Conservation (phyloP, 2,888 invertebrate species). For the Pemphredon lugubris region DNA sequence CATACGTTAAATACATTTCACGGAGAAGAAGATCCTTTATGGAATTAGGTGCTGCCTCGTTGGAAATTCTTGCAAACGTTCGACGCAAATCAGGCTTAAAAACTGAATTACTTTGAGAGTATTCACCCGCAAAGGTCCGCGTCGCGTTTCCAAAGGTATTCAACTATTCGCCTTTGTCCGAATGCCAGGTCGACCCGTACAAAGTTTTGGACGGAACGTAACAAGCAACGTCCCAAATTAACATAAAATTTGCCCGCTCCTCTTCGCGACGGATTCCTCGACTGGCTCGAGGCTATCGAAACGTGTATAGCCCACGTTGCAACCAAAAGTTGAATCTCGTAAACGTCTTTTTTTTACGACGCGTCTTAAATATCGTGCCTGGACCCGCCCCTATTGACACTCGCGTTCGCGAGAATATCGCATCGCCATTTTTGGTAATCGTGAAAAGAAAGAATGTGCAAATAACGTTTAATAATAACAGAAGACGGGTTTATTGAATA, state of each 20-base stretch:
- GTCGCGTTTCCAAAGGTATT: background rate
- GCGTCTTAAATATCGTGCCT: background rate
- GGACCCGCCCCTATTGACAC: background rate
- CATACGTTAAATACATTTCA: no score
- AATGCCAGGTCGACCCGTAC: background rate
- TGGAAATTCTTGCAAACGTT: no score
- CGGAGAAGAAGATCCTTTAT: no score
- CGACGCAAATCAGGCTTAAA: no score
- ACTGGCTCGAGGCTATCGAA: background rate
- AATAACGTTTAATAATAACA: background rate
- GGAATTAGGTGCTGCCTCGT: no score
- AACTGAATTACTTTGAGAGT: no score
- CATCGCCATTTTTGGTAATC: background rate
- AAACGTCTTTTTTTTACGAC: conserved; percentile 1
- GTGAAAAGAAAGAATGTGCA: background rate
- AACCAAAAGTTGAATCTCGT: background rate
- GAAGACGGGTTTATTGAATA: no score
- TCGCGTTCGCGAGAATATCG: background rate
- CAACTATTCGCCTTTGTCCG: background rate
- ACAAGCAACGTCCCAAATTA: background rate
- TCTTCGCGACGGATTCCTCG: background rate
- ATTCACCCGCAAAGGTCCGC: no score
- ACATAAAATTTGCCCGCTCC: background rate
- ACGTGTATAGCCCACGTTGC: background rate
- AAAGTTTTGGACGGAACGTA: background rate